Base-by-base conservation (phyloP, 2,797 vertebrate species). In the Hozukius guyotensis region DNA sequence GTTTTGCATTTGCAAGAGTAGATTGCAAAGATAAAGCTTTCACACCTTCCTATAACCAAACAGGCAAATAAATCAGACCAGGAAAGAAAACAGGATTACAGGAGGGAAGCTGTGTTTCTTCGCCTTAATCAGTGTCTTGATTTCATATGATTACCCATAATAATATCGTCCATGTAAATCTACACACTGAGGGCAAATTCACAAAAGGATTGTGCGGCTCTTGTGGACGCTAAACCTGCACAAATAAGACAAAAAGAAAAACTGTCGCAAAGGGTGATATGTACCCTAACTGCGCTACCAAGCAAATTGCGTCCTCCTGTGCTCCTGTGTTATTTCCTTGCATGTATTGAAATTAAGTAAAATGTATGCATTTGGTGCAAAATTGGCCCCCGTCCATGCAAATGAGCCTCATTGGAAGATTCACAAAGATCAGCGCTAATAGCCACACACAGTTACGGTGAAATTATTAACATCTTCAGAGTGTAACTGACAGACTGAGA, bases 91-190 rank as follows among this genome's bases (percentile, higher is more conserved):
- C 18, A 10, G 9, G 20, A 2, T 31, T 22, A 64, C 25, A 53
- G 16, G 20, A 42, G 5, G 59, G 18, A 68, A 55, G 29, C 4
- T 18, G 52, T 25, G 29, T 75, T 62, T 74, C n/a, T 53, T 20
- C 52, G 24, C 13, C 1, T 67, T 65, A 66, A 81, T 76, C 22
- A 67, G 16, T 42, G 34, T 63, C 27, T 81, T 72, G 12, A 73
- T 72, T 69, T 25, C 36, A 59, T 63, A 29, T 38, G 8, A 34
- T 61, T 72, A 65, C 2, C 12, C 4, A 29, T 32, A 38, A 18
- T 27, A 31, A 18, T 62, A 25, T 10, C 22, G 2, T 49, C 10
- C 3, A 9, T 70, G 1, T 56, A 53, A 61, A 66, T 36, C n/a
- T 62, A 31, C 38, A 32, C 56, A 46, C 36, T 31, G n/a, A 59